phyloP scores from a whole-genome alignment of 1,140 invertebrate genomes.

The Drosophila bipectinata region DNA sequence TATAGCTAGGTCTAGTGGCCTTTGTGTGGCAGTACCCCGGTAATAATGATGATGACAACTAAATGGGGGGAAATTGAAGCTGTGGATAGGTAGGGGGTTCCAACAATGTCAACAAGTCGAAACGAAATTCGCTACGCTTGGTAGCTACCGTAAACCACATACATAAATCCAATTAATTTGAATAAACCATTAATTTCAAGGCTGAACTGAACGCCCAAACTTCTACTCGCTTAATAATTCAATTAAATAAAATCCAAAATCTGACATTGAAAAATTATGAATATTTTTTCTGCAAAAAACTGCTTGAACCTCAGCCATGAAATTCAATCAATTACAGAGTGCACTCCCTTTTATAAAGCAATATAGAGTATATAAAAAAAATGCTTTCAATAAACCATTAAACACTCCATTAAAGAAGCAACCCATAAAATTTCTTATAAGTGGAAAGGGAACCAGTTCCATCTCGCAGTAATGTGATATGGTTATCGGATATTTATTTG shows the following conservation, averaged over 20 bases:
- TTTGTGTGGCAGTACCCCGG: conserved; percentile 30
- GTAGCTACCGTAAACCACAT: conserved; percentile 40
- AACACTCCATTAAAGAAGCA: conserved; percentile 23
- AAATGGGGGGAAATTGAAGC: conserved; percentile 31
- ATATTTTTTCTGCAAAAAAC: not conserved
- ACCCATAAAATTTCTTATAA: conserved; percentile 14
- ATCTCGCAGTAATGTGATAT: conserved; percentile 51
- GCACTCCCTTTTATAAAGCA: not conserved
- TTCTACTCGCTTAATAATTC: conserved; percentile 4
- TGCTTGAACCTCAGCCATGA: not conserved
- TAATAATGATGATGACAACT: conserved; percentile 51
- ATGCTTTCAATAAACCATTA: conserved; percentile 49
- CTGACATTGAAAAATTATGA: conserved; percentile 6
- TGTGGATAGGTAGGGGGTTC: not conserved
- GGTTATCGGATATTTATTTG: conserved; percentile 64
- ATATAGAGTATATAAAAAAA: conserved; percentile 21
- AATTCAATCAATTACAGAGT: not conserved
- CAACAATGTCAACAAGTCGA: conserved; percentile 44
- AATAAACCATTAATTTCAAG: conserved; percentile 54
- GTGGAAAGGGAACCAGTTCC: conserved; percentile 4
- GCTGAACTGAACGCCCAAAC: conserved; percentile 17
- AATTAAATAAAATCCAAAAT: conserved; percentile 22
- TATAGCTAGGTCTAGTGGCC: conserved; percentile 18
- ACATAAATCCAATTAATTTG: conserved; percentile 42
- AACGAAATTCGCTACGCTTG: conserved; percentile 38